These are phyloP conservation scores for Hirtodrosophila confusa DNA, from an alignment of 2,888 invertebrate genomes.

Conservation along the genomic window DNA sequence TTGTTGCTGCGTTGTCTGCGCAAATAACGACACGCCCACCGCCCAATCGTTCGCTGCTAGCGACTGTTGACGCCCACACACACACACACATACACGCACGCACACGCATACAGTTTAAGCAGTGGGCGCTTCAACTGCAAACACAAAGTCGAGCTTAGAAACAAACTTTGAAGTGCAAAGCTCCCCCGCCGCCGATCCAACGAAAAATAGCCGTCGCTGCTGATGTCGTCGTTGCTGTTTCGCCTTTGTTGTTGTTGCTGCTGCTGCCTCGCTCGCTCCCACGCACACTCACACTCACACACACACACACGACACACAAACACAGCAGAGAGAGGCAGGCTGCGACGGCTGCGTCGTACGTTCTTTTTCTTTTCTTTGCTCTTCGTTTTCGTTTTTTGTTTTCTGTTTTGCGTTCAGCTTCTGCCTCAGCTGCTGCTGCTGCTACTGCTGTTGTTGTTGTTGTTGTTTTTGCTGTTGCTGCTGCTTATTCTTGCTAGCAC, in stretches of 20 bases:
- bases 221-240: slow-evolving; percentile 27
- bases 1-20: slow-evolving; percentile 29
- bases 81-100: slow-evolving; percentile 11
- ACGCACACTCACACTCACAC: slow-evolving; percentile 48
- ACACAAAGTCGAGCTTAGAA: slow-evolving; percentile 66
- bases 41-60: slow-evolving; percentile 10
- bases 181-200: slow-evolving; percentile 41
- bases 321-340: slow-evolving; percentile 36
- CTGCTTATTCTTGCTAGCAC: slow-evolving; percentile 60
- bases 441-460: slow-evolving; percentile 41
- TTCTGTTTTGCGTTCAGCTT: slow-evolving; percentile 58
- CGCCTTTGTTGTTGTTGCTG: slow-evolving; percentile 46
- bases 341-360: slow-evolving; percentile 66
- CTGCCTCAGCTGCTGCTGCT: slow-evolving; percentile 56
- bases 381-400: slow-evolving; percentile 51
- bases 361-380: slow-evolving; percentile 53
- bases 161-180: slow-evolving; percentile 69
- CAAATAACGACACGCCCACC: slow-evolving; percentile 35
- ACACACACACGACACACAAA: slow-evolving; percentile 29
- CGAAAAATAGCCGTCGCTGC: slow-evolving; percentile 41
- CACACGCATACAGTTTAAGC: neutral
- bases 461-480: slow-evolving; percentile 49
- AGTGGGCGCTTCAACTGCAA: slow-evolving; percentile 27
- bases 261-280: slow-evolving; percentile 69
- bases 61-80: slow-evolving; percentile 44